Evolutionary conservation across 2,797 vertebrate species (phyloP).

Genomic region (Alexandromys oeconomus): DNA sequence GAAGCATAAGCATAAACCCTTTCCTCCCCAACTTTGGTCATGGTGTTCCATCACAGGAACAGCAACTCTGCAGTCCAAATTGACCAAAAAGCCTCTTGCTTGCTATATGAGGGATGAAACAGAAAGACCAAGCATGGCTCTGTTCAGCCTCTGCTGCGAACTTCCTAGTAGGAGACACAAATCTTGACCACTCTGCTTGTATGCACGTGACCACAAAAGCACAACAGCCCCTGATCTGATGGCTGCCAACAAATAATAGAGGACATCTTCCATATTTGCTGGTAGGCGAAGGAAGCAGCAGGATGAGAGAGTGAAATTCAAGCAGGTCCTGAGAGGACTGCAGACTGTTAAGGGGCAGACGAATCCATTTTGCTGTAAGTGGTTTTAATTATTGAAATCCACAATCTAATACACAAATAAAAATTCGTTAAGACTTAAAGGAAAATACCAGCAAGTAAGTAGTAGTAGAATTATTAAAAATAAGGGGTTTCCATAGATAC

Average conservation of each 20-base stretch:
- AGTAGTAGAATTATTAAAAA: neutral
- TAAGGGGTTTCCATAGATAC: neutral
- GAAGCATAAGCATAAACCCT: neutral
- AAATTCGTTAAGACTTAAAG: conserved; percentile 89
- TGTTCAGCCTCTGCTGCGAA: neutral
- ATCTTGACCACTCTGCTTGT: neutral
- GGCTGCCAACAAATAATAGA: neutral
- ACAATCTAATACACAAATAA: conserved; percentile 94
- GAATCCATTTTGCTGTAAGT: conserved; percentile 86
- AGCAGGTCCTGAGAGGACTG: neutral
- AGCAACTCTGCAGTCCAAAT: neutral
- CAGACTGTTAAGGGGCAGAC: neutral
- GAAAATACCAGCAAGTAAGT: neutral
- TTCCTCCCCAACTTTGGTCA: neutral
- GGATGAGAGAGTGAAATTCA: conserved; percentile 72
- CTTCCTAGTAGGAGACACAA: neutral
- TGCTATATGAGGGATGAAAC: neutral
- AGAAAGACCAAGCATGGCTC: neutral
- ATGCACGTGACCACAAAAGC: neutral
- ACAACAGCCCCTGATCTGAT: neutral
- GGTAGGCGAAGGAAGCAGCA: conserved; percentile 85
- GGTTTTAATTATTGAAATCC: conserved; percentile 93
- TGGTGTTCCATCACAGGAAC: neutral
- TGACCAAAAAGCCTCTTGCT: neutral
- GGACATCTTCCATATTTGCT: conserved; percentile 81